phyloP scores from a whole-genome alignment of 2,113 vertebrate species.

The Psittacula cyanocephala region DNA sequence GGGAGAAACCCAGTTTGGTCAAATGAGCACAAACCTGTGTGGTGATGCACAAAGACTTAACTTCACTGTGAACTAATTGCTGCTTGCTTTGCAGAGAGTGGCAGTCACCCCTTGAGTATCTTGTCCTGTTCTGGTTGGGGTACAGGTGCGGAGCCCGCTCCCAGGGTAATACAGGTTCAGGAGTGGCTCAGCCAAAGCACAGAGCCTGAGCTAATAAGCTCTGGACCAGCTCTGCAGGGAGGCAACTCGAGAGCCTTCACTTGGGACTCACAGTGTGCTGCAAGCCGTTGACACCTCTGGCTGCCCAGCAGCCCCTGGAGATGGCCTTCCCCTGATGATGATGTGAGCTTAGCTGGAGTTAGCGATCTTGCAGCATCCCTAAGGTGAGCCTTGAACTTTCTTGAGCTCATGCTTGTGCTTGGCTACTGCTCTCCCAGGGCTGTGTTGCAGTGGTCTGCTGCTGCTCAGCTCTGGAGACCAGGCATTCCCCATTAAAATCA shows the following conservation, averaged over 20 bases:
- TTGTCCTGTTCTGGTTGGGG: not conserved
- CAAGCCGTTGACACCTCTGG: not conserved
- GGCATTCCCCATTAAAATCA: not conserved
- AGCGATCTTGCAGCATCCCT: not conserved
- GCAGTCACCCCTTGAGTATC: not conserved
- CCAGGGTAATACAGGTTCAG: not conserved
- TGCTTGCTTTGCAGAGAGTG: not conserved
- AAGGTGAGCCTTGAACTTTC: not conserved
- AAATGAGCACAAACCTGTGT: not conserved
- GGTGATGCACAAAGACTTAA: not conserved
- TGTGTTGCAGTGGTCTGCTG: not conserved
- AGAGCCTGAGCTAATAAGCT: not conserved
- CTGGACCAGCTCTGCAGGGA: not conserved
- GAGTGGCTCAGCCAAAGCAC: not conserved
- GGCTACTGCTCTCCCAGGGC: not conserved
- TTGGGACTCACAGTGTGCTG: not conserved
- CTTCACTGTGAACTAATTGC: not conserved
- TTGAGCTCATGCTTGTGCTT: not conserved
- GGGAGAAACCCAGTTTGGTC: not conserved
- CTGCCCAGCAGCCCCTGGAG: not conserved
- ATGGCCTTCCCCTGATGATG: not conserved
- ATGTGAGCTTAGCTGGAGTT: not conserved
- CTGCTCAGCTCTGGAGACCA: not conserved
- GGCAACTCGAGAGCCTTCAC: not conserved
- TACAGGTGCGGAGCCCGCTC: not conserved